Evolutionary conservation across 2,113 vertebrate species (phyloP), one percentile per base, ranked within the genome.

Genomic region (Crotalus horridus): DNA sequence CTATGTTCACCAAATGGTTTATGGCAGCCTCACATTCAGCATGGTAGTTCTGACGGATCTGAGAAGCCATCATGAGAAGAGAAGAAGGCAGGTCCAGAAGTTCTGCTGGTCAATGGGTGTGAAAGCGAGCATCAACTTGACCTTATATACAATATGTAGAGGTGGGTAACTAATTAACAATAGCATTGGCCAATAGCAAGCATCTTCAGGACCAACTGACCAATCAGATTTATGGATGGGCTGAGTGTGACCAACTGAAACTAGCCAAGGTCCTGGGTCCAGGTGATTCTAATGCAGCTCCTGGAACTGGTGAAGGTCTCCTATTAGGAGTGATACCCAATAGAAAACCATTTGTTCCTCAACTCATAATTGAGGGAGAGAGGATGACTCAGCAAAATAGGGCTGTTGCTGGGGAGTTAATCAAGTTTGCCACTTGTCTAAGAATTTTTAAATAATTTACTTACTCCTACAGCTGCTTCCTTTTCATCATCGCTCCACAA

Each of bases 1-100:
- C 91, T 61, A 95, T 46, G 81, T 95, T 95, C 56, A 96, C 92
- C 51, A 94, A 23, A 0, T 74, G 91, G 64, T 95, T 96, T 12
- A 96, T 4, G 2, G 94, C 93, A 23, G 94, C 93, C 90, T 96
- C 95, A 48, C 89, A 92, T 24, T 96, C 96, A 55, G 85, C 59
- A 89, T 93, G 92, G 89, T 91, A 95, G 87, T 95, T 96, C 85
- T 95, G 93, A 39, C 89, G 87, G 69, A 95, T 46, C 29, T 95
- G 94, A 39, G 94, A 94, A 10, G 53, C 46, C 95, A 96, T 96
- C 2, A 20, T 48, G 39, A 1, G 5, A 13, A 6, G 20, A 91
- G 6, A 24, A 0, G 13, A 15, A 64, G 3, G 0, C 6, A 5
- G 5, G 9, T 1, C 17, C 11, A 46, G 15, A 81, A 74, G 12